Conservation (phyloP, 2,797 vertebrate genomes). For the Neosilurus hyrtlii region DNA sequence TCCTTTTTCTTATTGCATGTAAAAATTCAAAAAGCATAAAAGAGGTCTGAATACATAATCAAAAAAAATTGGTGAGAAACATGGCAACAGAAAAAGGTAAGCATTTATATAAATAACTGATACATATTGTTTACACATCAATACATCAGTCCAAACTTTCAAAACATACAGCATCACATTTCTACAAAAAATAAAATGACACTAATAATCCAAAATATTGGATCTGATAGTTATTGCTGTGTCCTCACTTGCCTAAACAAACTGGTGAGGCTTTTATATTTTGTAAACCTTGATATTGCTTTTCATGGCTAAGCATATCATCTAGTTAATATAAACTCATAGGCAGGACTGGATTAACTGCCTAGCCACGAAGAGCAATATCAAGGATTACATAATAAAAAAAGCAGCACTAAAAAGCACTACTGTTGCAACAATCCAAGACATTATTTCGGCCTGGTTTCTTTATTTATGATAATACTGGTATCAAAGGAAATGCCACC, state of each 20-base stretch:
- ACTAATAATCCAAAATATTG: too few relatives aligned
- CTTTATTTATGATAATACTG: constrained; percentile 14
- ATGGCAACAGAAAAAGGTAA: not conserved
- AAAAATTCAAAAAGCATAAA: not conserved
- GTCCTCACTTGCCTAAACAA: not conserved
- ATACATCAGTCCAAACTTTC: not conserved
- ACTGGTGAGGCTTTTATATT: not conserved
- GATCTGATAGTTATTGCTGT: too few relatives aligned
- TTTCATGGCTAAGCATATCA: constrained; percentile 18
- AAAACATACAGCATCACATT: not conserved
- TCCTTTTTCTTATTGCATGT: not conserved
- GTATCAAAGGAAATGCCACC: constrained; percentile 25
- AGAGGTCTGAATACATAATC: not conserved
- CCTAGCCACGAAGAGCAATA: constrained; percentile 18
- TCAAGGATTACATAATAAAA: not conserved
- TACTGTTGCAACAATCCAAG: constrained; percentile 1
- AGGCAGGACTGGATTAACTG: constrained; percentile 7
- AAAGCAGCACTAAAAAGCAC: constrained; percentile 26
- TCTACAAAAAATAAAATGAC: not conserved
- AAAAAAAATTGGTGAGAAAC: not conserved
- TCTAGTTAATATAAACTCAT: not conserved
- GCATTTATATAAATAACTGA: not conserved
- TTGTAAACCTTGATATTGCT: not conserved
- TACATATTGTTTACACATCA: not conserved
- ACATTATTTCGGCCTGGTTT: constrained; percentile 25